A percentile compares a stretch with the other conserved stretches of the same genome.
These are phyloP conservation scores for Tor tambroides DNA, from an alignment of 2,113 vertebrate genomes.

Conservation along the genomic window DNA sequence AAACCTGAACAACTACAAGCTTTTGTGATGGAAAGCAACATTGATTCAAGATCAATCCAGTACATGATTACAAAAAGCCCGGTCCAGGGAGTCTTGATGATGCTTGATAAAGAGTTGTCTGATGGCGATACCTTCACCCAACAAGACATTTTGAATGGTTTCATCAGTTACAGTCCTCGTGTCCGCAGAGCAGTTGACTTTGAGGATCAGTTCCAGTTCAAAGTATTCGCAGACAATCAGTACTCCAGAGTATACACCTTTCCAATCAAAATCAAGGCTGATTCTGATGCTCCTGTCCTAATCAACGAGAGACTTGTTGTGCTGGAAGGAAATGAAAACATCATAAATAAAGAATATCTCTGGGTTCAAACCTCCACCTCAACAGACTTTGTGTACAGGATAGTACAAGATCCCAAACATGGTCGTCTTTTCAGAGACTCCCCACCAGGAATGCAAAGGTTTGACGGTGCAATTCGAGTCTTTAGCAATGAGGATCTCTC, in stretches of 20 bases:
- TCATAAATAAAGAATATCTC: conserved; percentile 84
- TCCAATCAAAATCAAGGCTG: conserved; percentile 81
- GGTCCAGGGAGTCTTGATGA: conserved; percentile 82
- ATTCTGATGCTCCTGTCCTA: conserved; percentile 76
- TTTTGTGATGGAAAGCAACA: conserved; percentile 66
- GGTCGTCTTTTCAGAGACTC: conserved; percentile 81
- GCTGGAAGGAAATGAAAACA: conserved; percentile 78
- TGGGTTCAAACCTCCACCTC: conserved; percentile 82
- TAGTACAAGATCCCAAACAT: conserved; percentile 83
- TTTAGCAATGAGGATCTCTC: conserved; percentile 93
- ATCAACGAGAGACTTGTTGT: conserved; percentile 83
- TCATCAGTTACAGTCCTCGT: conserved; percentile 78
- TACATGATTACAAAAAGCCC: conserved; percentile 84
- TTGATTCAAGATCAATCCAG: conserved; percentile 68
- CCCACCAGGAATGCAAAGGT: conserved; percentile 67
- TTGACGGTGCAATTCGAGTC: conserved; percentile 75
- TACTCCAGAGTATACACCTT: conserved; percentile 87
- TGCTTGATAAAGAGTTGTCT: conserved; percentile 75
- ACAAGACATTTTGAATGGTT: conserved; percentile 78
- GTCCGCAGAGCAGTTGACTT: conserved; percentile 75
- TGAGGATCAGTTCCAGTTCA: conserved; percentile 86
- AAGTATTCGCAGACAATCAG: conserved; percentile 72
- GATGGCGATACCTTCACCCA: conserved; percentile 87
- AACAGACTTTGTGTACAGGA: conserved; percentile 81
- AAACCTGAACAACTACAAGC: conserved; percentile 80